Base-by-base conservation (phyloP, 2,113 vertebrate genomes). In the Chaenocephalus aceratus region DNA sequence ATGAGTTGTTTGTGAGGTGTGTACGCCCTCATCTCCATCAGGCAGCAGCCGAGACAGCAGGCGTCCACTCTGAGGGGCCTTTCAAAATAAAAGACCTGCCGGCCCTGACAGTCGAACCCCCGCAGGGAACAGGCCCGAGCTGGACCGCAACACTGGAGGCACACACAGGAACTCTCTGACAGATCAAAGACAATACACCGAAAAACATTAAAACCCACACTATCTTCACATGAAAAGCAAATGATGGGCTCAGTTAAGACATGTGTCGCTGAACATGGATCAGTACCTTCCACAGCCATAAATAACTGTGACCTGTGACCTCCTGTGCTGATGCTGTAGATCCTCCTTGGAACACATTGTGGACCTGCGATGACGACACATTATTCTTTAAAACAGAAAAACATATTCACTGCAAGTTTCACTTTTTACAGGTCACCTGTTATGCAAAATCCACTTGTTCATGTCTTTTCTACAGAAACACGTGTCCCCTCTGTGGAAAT, bases 281-380 rank as follows among this genome's bases (percentile, higher is more conserved):
- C 45, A 2, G 10, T 89, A 96, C 95, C 95, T 95, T 96, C 95
- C 16, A 93, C 90, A 18, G 89, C 95, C 58, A 95, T 92, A 72
- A 94, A 89, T 54, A 95, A 69, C 69, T 92, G 92, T 45, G 92
- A 89, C 45, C 77, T 92, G 75, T 66, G 89, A 72, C 83, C 77
- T 53, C 87, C 90, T 26, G 92, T 83, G 21, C 88, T 63, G 57
- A 96, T 94, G 77, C 86, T 95, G 87, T 95, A 96, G 53, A 90
- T 89, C 80, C 82, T 95, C 41, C 91, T 91, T 16, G 95, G 89
- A 52, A 96, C 91, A 89, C 95, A 95, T 60, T 92, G 91, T 30
- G 93, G 93, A 58, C 95, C 95, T 96, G 46, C 45, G 74, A n/a
- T 60, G 11, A 58, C 0, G 12, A 48, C 48, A 18, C 14, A 45